These are phyloP conservation scores for Porphyrio hochstetteri DNA, from an alignment of 2,113 vertebrate genomes.

Conservation along the genomic window DNA sequence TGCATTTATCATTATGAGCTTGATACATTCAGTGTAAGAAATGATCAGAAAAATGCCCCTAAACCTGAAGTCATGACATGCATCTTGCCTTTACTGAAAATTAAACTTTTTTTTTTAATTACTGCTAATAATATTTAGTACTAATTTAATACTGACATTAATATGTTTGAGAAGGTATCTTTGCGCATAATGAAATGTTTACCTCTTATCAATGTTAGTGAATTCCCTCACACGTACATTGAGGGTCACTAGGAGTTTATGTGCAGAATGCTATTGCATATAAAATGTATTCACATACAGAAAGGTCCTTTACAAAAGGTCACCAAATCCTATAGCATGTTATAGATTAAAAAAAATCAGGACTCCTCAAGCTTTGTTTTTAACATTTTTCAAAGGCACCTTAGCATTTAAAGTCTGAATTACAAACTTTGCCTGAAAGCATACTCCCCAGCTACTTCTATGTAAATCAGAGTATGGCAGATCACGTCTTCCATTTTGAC, in stretches of 20 bases:
- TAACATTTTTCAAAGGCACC: not conserved
- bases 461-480: not conserved
- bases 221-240: not conserved
- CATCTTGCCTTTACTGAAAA: not conserved
- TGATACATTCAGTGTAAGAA: slow-evolving; percentile 9
- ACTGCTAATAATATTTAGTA: not conserved
- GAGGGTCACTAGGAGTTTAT: not conserved
- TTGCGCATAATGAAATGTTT: not conserved
- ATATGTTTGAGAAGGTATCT: not conserved
- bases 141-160: not conserved
- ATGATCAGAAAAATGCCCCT: slow-evolving; percentile 4
- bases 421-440: not conserved
- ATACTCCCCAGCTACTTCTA: not conserved
- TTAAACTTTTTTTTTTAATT: not conserved
- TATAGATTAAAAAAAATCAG: not conserved
- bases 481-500: not conserved
- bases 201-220: not conserved
- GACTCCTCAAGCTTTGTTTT: not conserved
- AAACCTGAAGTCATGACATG: not conserved
- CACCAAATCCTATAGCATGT: not conserved
- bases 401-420: not conserved
- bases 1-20: slow-evolving; percentile 32
- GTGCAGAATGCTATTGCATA: not conserved
- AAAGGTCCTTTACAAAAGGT: not conserved
- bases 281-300: not conserved